These are phyloP conservation scores for Sylvicola cinctus DNA, from an alignment of 2,888 invertebrate species.

Conservation along the genomic window DNA sequence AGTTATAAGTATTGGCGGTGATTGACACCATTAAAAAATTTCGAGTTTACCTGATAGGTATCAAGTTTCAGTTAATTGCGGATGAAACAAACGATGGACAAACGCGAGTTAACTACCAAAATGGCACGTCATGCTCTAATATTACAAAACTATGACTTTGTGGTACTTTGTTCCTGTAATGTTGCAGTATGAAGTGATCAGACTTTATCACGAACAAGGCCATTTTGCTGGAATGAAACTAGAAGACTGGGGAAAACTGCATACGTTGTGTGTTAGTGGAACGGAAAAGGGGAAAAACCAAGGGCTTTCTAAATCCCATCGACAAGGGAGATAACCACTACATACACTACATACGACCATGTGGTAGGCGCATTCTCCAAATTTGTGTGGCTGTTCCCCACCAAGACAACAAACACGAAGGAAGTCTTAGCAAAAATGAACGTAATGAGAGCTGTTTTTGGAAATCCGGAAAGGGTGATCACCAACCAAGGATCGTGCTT, in stretches of 20 bases:
- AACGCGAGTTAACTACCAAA: background rate
- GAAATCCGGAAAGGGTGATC: slow-evolving; percentile 8
- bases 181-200: slow-evolving; percentile 5
- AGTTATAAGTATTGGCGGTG: background rate
- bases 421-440: slow-evolving; percentile 1
- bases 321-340: slow-evolving; percentile 13
- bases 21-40: background rate
- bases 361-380: slow-evolving; percentile 16
- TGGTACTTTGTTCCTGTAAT: background rate
- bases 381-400: slow-evolving; percentile 10
- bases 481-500: slow-evolving; percentile 9
- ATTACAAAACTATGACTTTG: background rate
- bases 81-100: background rate
- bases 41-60: background rate
- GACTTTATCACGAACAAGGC: slow-evolving; percentile 3
- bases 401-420: slow-evolving; percentile 1
- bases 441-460: slow-evolving; percentile 7
- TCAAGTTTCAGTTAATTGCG: background rate
- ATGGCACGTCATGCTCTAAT: background rate
- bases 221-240: slow-evolving; percentile 8
- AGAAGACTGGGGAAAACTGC: slow-evolving; percentile 6
- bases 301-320: slow-evolving; percentile 13
- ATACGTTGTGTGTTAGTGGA: slow-evolving; percentile 2
- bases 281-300: slow-evolving; percentile 13
- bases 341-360: slow-evolving; percentile 15